Conservation (phyloP, 2,797 vertebrate genomes). For the Hydrophis major region DNA sequence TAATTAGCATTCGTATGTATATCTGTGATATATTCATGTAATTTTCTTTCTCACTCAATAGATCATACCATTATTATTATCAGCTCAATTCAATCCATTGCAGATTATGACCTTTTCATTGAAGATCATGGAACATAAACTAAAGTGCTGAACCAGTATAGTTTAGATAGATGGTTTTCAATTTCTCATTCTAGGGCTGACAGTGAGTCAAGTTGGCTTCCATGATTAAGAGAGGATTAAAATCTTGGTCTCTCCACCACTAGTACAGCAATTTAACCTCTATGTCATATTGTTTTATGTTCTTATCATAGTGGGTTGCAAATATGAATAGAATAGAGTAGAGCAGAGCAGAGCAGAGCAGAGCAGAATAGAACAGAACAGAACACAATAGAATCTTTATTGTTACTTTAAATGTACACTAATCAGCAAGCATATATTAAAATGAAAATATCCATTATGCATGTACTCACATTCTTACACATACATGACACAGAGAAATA, state of each 20-base stretch:
- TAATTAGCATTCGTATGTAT: neutral
- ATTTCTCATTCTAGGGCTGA: neutral
- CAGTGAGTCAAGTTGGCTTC: neutral
- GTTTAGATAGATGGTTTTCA: neutral
- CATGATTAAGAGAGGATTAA: neutral
- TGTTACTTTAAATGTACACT: no score
- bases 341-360: no score
- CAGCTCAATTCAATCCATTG: neutral
- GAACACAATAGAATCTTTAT: no score
- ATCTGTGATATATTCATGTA: neutral
- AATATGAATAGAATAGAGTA: neutral
- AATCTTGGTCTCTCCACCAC: neutral
- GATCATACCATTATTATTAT: neutral
- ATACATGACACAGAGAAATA: no score
- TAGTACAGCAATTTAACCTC: neutral
- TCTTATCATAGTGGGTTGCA: neutral
- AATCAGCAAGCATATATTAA: no score
- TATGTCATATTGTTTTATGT: neutral
- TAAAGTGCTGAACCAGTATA: neutral
- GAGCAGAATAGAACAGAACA: no score
- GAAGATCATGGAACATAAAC: neutral
- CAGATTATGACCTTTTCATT: neutral
- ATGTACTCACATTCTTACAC: no score
- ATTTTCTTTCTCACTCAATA: neutral
- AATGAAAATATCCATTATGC: no score